Evolutionary conservation across 2,797 vertebrate genomes (phyloP).

Genomic region (Toxotes lorentzi): DNA sequence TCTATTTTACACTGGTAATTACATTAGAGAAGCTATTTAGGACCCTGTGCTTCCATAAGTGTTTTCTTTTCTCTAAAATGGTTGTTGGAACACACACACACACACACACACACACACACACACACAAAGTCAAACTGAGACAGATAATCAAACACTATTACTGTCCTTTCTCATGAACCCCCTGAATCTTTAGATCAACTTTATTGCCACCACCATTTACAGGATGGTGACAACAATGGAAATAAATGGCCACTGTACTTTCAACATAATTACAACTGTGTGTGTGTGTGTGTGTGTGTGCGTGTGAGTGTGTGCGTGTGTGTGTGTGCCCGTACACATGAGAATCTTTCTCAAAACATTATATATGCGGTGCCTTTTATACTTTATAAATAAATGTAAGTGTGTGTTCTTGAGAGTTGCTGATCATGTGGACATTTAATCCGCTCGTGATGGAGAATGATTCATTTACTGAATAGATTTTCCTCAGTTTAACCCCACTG

Average conservation of each 20-base stretch:
- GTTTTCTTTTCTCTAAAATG: conserved; percentile 12
- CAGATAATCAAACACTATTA: conserved; percentile 56
- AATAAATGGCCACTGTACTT: conserved; percentile 23
- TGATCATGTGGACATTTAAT: conserved; percentile 64
- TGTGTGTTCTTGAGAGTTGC: conserved; percentile 27
- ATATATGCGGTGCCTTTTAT: conserved; percentile 19
- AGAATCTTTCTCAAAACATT: not conserved
- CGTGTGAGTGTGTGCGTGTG: conserved; percentile 2
- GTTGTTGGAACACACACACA: not conserved
- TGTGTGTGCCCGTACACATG: conserved; percentile 10
- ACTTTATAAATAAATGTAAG: not conserved
- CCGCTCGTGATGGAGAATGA: conserved; percentile 51
- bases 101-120: conserved; percentile 9
- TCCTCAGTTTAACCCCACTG: conserved; percentile 20
- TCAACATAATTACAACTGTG: conserved; percentile 25
- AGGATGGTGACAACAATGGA: conserved; percentile 36
- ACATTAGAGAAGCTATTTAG: conserved; percentile 19
- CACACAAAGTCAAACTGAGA: conserved; percentile 39
- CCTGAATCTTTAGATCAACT: conserved; percentile 35
- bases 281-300: conserved; percentile 15
- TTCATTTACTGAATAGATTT: conserved; percentile 67
- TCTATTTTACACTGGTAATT: conserved; percentile 19
- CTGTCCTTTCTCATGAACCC: conserved; percentile 21
- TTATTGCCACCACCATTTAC: conserved; percentile 28
- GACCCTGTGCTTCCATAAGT: conserved; percentile 7